Evolutionary conservation across 2,113 vertebrate species (phyloP).

Genomic region (Orcinus orca): DNA sequence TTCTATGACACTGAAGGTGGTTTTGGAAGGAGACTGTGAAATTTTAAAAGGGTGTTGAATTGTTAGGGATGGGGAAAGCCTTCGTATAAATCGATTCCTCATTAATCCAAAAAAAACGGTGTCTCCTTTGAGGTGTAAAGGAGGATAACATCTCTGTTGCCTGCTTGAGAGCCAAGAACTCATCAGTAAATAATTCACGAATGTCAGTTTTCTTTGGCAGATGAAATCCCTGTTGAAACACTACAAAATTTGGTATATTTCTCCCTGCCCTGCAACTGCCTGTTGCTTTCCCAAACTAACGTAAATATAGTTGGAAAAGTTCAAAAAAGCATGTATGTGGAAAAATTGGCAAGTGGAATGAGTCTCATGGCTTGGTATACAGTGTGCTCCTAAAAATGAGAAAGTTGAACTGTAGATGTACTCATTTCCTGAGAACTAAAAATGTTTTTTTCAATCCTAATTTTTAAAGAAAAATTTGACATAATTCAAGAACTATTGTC

Average conservation of each 20-base stretch:
- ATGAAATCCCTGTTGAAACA: background rate
- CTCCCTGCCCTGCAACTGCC: background rate
- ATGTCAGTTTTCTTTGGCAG: conserved; percentile 28
- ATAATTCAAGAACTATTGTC: background rate
- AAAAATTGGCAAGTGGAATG: background rate
- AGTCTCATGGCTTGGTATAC: background rate
- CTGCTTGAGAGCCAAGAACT: background rate
- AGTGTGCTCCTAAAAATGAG: background rate
- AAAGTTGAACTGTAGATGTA: background rate
- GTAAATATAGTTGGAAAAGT: background rate
- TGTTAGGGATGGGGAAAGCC: background rate
- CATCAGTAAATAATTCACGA: background rate
- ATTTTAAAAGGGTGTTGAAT: background rate
- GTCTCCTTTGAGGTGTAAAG: background rate
- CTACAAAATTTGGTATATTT: background rate
- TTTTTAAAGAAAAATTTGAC: background rate
- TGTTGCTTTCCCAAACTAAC: background rate
- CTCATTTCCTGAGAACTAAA: background rate
- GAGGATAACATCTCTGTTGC: background rate
- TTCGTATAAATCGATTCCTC: background rate
- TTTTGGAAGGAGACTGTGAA: conserved; percentile 24
- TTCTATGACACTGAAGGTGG: background rate
- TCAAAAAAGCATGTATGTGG: background rate
- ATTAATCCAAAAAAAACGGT: background rate
- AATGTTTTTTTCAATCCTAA: background rate